Base-by-base conservation (phyloP, 2,113 vertebrate species). In the Sminthopsis crassicaudata region DNA sequence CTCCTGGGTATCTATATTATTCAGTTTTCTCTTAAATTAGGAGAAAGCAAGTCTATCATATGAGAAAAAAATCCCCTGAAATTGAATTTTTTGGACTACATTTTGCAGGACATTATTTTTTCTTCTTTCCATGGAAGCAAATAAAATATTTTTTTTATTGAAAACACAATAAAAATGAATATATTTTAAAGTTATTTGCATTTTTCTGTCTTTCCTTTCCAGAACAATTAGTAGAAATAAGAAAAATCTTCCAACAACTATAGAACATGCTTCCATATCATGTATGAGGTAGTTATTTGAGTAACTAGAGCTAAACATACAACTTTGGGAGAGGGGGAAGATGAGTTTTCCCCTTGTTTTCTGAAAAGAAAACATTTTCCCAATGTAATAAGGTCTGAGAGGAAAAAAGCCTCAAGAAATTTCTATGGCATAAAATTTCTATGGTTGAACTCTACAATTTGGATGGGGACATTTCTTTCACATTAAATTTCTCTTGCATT, bases 291-390 rank as follows among this genome's bases (percentile, higher is more conserved):
- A 48, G 0, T 92, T 53, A 8, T 30, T 27, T 22, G 53, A 51
- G 8, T 11, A 90, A 90, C 16, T 25, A 57, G 54, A 50, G 55
- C 0, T 42, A 14, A 42, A 48, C 42, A 1, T 26, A 0, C 9
- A 53, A 48, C 51, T 2, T 67, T 2, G 14, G 16, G 3, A 3
- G 0, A 11, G 36, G 14, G n/a, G 7, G 22, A 42, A 0, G 8
- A 84, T 42, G 19, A 22, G 8, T 8, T 42, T 67, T 76, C n/a
- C 4, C 1, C 19, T 76, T 76, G 30, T 42, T 76, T 76, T 36
- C 36, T 84, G 16, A 84, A 93, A 95, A 46, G 92, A 23, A 91
- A 95, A 92, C 0, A 42, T 53, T 26, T 91, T 95, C 30, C 0
- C 24, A 53, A 67, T 91, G 89, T 92, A 14, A 53, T 46, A 76